Percentiles rank a stretch among this genome's conserved stretches.
Conservation (phyloP, 2,113 vertebrate species). For the Lutjanus erythropterus region DNA sequence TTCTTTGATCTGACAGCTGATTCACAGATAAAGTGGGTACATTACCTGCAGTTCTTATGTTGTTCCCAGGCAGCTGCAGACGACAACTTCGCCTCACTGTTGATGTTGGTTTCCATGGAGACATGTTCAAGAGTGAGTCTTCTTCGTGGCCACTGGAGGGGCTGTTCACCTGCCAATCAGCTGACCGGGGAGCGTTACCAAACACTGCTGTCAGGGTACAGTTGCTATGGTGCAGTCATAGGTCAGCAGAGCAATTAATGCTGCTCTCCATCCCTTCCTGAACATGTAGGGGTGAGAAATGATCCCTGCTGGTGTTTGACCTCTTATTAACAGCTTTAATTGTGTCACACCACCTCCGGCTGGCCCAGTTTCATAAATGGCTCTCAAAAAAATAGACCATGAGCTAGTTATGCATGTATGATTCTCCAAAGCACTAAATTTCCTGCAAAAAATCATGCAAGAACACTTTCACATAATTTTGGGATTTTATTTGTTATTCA, state of each 20-base stretch:
- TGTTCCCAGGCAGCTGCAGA: conserved; percentile 45
- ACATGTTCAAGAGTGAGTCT: background rate
- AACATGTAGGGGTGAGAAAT: background rate
- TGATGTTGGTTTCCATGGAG: conserved; percentile 67
- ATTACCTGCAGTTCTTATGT: conserved; percentile 42
- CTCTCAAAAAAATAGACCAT: conserved; percentile 27
- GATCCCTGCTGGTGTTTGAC: too few relatives aligned
- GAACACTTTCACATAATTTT: conserved; percentile 3
- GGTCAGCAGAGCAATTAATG: background rate
- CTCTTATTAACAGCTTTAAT: background rate
- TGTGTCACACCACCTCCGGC: conserved; percentile 9
- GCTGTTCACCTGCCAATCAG: conserved; percentile 26
- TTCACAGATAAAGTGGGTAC: background rate
- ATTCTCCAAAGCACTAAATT: background rate
- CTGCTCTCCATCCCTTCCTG: background rate
- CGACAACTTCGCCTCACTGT: conserved; percentile 52
- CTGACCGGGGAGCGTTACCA: background rate
- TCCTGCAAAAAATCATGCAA: background rate
- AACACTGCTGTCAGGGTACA: background rate
- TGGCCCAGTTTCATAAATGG: conserved; percentile 26
- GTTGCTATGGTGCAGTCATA: conserved; percentile 26
- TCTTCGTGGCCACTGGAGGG: conserved; percentile 29
- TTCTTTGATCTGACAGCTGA: background rate
- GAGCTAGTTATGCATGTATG: background rate
- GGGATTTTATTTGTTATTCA: conserved; percentile 31